Evolutionary conservation across 2,888 invertebrate genomes (phyloP).

Genomic region (Lasioglossum leucozonium): DNA sequence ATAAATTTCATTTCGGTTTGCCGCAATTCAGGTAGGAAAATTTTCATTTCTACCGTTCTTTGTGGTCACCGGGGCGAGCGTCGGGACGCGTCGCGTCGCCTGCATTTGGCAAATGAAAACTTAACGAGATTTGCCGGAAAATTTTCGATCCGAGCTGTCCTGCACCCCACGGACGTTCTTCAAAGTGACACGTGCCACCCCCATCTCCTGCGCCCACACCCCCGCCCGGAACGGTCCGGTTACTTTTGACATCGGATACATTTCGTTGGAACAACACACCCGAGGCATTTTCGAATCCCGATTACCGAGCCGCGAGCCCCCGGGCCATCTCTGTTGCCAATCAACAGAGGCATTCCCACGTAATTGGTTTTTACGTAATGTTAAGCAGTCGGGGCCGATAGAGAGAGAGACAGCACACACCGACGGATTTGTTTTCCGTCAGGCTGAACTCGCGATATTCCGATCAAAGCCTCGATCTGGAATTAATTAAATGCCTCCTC

Average conservation of each 20-base stretch:
- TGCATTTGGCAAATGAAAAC: slow-evolving; percentile 81
- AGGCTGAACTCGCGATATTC: slow-evolving; percentile 78
- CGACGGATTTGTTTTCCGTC: slow-evolving; percentile 78
- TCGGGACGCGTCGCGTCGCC: slow-evolving; percentile 50
- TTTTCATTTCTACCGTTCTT: not conserved
- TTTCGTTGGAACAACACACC: slow-evolving; percentile 79
- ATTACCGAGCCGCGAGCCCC: slow-evolving; percentile 47
- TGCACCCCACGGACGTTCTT: slow-evolving; percentile 63
- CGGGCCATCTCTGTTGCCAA: slow-evolving; percentile 74
- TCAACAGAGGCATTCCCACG: slow-evolving; percentile 81
- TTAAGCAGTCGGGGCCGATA: slow-evolving; percentile 72
- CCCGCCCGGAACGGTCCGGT: slow-evolving; percentile 14
- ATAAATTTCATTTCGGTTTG: no score
- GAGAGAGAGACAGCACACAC: slow-evolving; percentile 17
- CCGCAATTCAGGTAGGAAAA: no score
- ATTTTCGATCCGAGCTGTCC: slow-evolving; percentile 42
- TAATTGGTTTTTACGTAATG: slow-evolving; percentile 84
- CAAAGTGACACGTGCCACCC: slow-evolving; percentile 75
- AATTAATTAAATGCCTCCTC: slow-evolving; percentile 73
- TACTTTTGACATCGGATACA: slow-evolving; percentile 81
- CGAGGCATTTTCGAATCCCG: slow-evolving; percentile 71
- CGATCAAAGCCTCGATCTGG: slow-evolving; percentile 77
- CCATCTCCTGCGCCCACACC: slow-evolving; percentile 23
- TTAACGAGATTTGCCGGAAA: slow-evolving; percentile 79
- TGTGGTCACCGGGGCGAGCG: not conserved